Base-by-base conservation (phyloP, 2,888 invertebrate species). In the Entomobrya multifasciata region DNA sequence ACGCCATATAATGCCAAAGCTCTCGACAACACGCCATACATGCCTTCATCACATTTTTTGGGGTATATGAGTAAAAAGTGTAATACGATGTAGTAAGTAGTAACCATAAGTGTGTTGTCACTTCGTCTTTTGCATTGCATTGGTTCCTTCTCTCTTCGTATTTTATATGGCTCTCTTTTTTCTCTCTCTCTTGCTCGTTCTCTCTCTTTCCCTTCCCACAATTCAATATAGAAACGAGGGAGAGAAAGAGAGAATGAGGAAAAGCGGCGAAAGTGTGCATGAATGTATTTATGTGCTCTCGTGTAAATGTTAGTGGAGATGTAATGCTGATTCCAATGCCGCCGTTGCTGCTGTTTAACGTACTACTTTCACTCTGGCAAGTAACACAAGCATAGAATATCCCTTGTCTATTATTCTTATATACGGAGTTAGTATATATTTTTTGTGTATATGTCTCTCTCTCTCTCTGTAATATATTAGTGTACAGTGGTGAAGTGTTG, bases 391-490 rank as follows among this genome's bases (percentile, higher is more conserved):
- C 52, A 52, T 49, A 72, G 13, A 41, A 6, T 36, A 36, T 36
- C 8, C 4, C 8, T 49, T 49, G 5, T n/a, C 2, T n/a, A 49
- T 3, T 49, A 49, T 49, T 17, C 17, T 36, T 36, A 36, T 36
- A 36, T 36, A 15, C n/a, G 17, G 52, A 52, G 52, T 52, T n/a
- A n/a, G n/a, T n/a, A n/a, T n/a, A n/a, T n/a, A 57, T 3, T 10
- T 2, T 4, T 36, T 22, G 57, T 25, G 10, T 22, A 5, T 20
- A 20, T 22, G 57, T 72, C n/a, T n/a, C n/a, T n/a, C n/a, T n/a
- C n/a, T n/a, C n/a, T n/a, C n/a, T n/a, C 52, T 67, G 80, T 80
- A 49, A 67, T 80, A 52, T 80, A 80, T 80, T 80, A 52, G 47
- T 52, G 41, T 67, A 49, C 79, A 80, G 30, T 20, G 36, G 36